A percentile compares a stretch with the other conserved stretches of the same genome.
phyloP scores from a whole-genome alignment of 1,140 invertebrate genomes.

The Leptopilina boulardi region DNA sequence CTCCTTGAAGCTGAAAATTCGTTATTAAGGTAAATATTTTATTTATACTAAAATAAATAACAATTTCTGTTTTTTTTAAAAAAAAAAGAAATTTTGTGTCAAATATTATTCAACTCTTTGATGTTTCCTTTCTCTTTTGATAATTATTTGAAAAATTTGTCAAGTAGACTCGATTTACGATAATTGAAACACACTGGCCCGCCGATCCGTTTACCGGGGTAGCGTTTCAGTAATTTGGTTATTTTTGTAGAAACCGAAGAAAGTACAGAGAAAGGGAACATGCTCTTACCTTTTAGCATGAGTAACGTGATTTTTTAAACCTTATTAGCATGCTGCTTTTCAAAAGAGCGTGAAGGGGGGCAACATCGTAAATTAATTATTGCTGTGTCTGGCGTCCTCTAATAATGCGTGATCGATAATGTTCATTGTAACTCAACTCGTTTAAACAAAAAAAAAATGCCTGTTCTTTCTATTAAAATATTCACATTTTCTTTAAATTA shows the following conservation, averaged over 20 bases:
- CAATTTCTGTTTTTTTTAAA: too few species aligned
- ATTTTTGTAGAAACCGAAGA: slow-evolving; percentile 61
- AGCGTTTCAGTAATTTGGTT: slow-evolving; percentile 52
- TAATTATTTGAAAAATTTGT: slow-evolving; percentile 20
- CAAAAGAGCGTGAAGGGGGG: slow-evolving; percentile 32
- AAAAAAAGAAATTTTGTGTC: background rate
- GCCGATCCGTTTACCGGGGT: slow-evolving; percentile 50
- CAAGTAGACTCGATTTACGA: slow-evolving; percentile 19
- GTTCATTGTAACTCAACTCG: background rate
- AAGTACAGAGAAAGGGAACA: slow-evolving; percentile 50
- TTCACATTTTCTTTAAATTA: too few species aligned
- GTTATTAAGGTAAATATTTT: too few species aligned
- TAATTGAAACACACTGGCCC: slow-evolving; percentile 32
- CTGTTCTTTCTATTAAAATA: background rate
- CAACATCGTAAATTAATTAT: slow-evolving; percentile 3
- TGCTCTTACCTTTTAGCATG: slow-evolving; percentile 57
- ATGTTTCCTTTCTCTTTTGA: background rate
- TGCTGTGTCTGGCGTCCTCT: background rate
- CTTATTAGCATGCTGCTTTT: slow-evolving; percentile 57
- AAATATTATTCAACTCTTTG: slow-evolving; percentile 1
- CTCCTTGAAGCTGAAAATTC: too few species aligned
- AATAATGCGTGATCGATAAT: slow-evolving; percentile 14
- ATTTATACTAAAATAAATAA: too few species aligned
- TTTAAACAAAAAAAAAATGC: background rate
- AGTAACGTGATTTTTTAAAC: slow-evolving; percentile 64